phyloP scores from a whole-genome alignment of 1,140 invertebrate species.

The Eumeta japonica region DNA sequence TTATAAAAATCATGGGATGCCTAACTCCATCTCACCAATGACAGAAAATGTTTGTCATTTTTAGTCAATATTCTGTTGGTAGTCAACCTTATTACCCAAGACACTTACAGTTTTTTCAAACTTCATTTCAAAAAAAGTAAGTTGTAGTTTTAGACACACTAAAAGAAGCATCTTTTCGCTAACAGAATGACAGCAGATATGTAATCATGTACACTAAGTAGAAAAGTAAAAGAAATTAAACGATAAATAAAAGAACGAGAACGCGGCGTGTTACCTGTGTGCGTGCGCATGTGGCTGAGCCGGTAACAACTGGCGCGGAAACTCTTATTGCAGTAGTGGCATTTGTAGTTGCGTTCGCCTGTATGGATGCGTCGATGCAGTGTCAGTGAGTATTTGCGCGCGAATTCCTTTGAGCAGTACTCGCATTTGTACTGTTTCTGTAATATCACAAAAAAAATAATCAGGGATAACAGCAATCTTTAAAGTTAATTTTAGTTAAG shows the following conservation, averaged over 20 bases:
- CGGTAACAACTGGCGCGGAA: slow-evolving; percentile 84
- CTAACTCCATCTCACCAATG: too few relatives aligned
- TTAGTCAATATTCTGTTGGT: too few relatives aligned
- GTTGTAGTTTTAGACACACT: too few relatives aligned
- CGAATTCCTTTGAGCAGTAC: slow-evolving; percentile 89
- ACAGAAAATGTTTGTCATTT: too few relatives aligned
- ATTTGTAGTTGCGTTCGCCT: slow-evolving; percentile 85
- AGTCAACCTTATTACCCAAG: too few relatives aligned
- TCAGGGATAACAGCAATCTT: too few relatives aligned
- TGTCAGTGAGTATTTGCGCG: slow-evolving; percentile 90
- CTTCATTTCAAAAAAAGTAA: too few relatives aligned
- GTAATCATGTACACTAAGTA: neutral
- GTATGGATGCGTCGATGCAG: slow-evolving; percentile 88
- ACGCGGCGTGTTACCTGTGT: slow-evolving; percentile 66
- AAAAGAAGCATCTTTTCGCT: too few relatives aligned
- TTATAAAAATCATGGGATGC: too few relatives aligned
- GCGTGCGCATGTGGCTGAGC: slow-evolving; percentile 85
- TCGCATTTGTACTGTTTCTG: slow-evolving; percentile 85
- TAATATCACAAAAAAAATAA: slow-evolving; percentile 5
- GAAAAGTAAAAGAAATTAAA: neutral
- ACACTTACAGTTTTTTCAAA: too few relatives aligned
- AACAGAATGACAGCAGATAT: too few relatives aligned
- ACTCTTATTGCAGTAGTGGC: slow-evolving; percentile 80
- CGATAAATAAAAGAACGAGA: neutral
- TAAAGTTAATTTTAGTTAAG: too few relatives aligned